Conservation (phyloP, 2,797 vertebrate species). For the Melopsittacus undulatus region DNA sequence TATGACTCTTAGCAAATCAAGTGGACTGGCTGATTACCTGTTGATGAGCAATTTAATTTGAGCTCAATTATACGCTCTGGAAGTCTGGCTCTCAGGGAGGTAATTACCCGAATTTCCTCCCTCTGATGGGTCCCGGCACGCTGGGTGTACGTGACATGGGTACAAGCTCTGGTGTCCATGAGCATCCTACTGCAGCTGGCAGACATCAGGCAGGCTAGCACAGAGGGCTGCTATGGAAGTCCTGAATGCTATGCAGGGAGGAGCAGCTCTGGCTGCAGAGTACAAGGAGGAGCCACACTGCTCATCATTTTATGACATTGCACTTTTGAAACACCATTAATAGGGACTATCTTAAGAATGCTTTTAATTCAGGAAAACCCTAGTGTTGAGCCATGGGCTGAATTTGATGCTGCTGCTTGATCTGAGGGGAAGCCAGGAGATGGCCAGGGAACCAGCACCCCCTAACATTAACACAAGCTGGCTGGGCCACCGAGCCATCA, state of each 20-base stretch:
- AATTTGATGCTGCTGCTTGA: not conserved
- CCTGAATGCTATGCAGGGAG: not conserved
- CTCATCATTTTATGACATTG: rapidly evolving
- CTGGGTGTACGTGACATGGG: not conserved
- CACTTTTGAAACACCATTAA: not conserved
- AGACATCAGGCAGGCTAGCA: not conserved
- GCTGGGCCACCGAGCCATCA: not conserved
- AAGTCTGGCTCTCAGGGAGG: not conserved
- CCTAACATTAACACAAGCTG: not conserved
- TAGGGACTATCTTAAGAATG: not conserved
- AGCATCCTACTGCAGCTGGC: not conserved
- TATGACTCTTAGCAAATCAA: not conserved
- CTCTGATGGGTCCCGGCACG: not conserved
- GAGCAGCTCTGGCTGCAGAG: not conserved
- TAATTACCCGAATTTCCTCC: not conserved
- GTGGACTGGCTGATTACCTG: not conserved
- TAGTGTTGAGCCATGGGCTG: not conserved
- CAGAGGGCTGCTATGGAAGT: not conserved
- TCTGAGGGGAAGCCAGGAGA: not conserved
- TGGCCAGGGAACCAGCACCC: not conserved
- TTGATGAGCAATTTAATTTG: constrained; percentile 29
- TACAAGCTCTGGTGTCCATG: not conserved
- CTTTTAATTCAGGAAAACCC: not conserved
- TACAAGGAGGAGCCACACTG: rapidly evolving
- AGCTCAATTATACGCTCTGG: not conserved